A percentile compares a stretch with the other conserved stretches of the same genome.
These are phyloP conservation scores for Salvelinus namaycush DNA, from an alignment of 2,113 vertebrate genomes.

Conservation along the genomic window DNA sequence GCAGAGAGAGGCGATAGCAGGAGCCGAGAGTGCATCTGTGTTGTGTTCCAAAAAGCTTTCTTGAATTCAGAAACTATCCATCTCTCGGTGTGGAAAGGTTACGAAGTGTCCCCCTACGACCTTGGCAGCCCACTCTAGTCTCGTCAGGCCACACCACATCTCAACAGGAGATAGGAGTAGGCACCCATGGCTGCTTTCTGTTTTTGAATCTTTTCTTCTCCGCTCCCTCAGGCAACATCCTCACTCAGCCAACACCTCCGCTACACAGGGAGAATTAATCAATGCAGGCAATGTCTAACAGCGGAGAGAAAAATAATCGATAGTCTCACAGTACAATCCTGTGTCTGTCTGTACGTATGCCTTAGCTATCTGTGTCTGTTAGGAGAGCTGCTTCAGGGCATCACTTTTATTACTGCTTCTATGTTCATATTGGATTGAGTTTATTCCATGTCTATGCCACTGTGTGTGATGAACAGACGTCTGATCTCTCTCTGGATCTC, in stretches of 20 bases:
- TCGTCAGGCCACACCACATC: neutral
- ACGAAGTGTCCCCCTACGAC: neutral
- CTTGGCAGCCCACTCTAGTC: neutral
- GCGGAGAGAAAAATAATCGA: constrained; percentile 20
- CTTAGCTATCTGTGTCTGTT: neutral
- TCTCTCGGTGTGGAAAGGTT: neutral
- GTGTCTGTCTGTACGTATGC: neutral
- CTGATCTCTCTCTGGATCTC: constrained; percentile 3
- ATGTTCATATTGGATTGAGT: neutral
- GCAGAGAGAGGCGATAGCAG: neutral
- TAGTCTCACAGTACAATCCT: neutral
- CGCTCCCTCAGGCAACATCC: constrained; percentile 43
- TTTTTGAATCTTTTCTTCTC: constrained; percentile 22
- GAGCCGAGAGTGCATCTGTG: neutral
- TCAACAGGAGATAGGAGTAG: neutral
- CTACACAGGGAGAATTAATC: constrained; percentile 29
- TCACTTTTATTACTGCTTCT: neutral
- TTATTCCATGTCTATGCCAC: neutral
- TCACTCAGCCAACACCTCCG: constrained; percentile 43
- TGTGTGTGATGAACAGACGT: neutral
- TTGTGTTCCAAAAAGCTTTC: too few relatives aligned
- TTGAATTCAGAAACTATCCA: neutral
- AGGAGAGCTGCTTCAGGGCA: neutral
- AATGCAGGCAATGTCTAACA: constrained; percentile 32
- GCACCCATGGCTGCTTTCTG: neutral